Conservation (phyloP, 1,140 invertebrate genomes). For the Papilio dardanus region DNA sequence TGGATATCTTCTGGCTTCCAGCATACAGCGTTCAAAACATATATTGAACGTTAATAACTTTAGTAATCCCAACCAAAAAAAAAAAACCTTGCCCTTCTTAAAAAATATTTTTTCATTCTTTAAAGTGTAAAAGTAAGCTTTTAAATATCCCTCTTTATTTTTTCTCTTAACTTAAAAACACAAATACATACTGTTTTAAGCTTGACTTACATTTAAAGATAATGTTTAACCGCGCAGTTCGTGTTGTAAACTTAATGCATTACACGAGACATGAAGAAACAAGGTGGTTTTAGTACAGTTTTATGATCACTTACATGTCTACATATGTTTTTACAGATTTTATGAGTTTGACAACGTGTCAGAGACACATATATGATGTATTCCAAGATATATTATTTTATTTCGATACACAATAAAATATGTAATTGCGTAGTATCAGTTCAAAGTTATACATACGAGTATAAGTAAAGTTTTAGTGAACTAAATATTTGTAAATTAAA, state of each 20-base stretch:
- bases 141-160: no score
- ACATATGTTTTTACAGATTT: conserved; percentile 19
- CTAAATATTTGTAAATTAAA: no score
- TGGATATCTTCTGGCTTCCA: no score
- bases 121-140: no score
- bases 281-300: conserved; percentile 11
- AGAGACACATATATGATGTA: background rate
- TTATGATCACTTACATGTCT: conserved; percentile 9
- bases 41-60: no score
- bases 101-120: no score
- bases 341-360: background rate
- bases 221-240: background rate
- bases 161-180: background rate
- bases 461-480: no score
- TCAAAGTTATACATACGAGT: no score
- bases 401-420: background rate
- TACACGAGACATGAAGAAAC: conserved; percentile 5
- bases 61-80: no score
- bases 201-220: background rate
- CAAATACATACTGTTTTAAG: background rate
- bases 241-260: background rate
- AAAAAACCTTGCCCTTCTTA: no score
- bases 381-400: background rate
- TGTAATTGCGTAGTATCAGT: no score
- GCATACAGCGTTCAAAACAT: no score